Conservation (phyloP, 2,113 vertebrate species). For the Cyprinodon tularosa region DNA sequence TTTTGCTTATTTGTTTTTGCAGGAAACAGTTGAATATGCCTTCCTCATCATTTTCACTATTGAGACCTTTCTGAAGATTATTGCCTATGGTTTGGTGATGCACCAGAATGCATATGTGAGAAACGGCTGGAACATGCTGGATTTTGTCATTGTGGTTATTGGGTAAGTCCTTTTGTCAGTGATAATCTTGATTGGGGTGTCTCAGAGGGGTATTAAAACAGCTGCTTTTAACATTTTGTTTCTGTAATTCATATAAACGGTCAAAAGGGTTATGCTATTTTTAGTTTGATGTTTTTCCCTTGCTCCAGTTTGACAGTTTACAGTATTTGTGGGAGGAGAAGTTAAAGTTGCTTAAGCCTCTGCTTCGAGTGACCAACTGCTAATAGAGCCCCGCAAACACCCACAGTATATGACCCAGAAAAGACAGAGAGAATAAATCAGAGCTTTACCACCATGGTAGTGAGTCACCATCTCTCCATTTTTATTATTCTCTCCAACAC, state of each 20-base stretch:
- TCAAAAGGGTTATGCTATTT: constrained; percentile 28
- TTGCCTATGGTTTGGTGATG: constrained; percentile 97
- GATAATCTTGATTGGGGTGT: not conserved
- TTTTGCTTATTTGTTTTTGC: constrained; percentile 67
- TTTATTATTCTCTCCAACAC: constrained; percentile 44
- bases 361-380: constrained; percentile 54
- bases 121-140: constrained; percentile 99
- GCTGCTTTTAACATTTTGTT: not conserved
- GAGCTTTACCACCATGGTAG: constrained; percentile 70
- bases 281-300: constrained; percentile 12
- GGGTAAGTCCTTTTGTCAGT: constrained; percentile 85
- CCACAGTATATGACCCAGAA: constrained; percentile 78
- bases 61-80: constrained; percentile 99
- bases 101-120: constrained; percentile 98
- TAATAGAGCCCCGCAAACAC: constrained; percentile 71
- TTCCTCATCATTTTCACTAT: constrained; percentile 99
- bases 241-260: not conserved
- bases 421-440: constrained; percentile 79
- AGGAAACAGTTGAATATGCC: constrained; percentile 99
- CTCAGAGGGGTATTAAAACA: too few relatives aligned
- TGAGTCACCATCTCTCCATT: constrained; percentile 76
- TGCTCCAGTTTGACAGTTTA: constrained; percentile 37
- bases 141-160: constrained; percentile 99
- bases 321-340: constrained; percentile 29
- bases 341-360: constrained; percentile 68